These are phyloP conservation scores for Mus minutoides DNA, from an alignment of 2,797 vertebrate genomes.

Conservation along the genomic window DNA sequence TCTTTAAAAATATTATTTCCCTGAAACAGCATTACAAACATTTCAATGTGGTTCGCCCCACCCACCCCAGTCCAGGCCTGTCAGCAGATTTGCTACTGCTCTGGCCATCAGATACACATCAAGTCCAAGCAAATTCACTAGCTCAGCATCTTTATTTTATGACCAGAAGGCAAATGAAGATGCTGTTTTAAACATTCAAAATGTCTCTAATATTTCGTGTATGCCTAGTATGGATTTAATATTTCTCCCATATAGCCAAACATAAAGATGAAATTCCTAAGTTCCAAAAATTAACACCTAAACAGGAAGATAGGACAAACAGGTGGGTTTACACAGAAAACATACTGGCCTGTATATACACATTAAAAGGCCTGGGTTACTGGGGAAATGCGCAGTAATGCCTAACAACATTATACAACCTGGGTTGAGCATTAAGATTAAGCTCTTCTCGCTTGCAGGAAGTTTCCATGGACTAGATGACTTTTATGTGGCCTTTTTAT, in stretches of 20 bases:
- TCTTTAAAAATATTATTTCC: conserved; percentile 77
- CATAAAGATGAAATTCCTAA: conserved; percentile 50
- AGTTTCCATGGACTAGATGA: conserved; percentile 51
- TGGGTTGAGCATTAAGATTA: conserved; percentile 50
- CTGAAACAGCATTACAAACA: conserved; percentile 72
- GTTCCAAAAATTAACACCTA: conserved; percentile 56
- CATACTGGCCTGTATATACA: conserved; percentile 34
- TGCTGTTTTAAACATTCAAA: conserved; percentile 61
- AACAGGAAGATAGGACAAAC: conserved; percentile 39
- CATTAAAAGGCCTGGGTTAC: conserved; percentile 53
- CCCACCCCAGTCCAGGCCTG: conserved; percentile 6
- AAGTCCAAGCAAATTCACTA: conserved; percentile 69
- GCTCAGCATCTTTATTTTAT: conserved; percentile 68
- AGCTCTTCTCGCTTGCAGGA: conserved; percentile 44
- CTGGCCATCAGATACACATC: conserved; percentile 66
- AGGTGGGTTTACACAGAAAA: conserved; percentile 53
- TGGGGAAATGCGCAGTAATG: conserved; percentile 40
- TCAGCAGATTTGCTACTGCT: conserved; percentile 79
- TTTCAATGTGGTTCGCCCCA: conserved; percentile 18
- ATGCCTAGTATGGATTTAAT: conserved; percentile 32
- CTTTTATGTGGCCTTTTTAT: conserved; percentile 69
- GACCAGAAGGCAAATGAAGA: conserved; percentile 58
- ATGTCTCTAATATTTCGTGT: conserved; percentile 45
- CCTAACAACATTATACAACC: conserved; percentile 47
- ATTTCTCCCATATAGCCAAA: conserved; percentile 53